Base-by-base conservation (phyloP, 2,113 vertebrate genomes). In the Pelobates fuscus region DNA sequence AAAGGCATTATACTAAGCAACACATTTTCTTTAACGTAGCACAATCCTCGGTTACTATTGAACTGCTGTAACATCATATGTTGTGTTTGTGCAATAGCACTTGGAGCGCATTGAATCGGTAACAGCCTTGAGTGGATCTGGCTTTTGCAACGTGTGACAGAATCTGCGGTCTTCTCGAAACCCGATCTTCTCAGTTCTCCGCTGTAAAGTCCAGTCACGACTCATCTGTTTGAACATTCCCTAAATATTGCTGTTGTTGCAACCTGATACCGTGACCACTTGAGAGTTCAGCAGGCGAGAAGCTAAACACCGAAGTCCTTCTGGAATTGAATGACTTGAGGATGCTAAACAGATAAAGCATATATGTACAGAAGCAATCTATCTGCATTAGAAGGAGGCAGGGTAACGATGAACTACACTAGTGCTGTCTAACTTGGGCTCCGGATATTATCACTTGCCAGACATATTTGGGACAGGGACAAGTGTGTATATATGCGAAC, bases 271-370 rank as follows among this genome's bases (percentile, higher is more conserved):
- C 24, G 23, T 26, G 15, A 69, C 12, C 23, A 24, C 54, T 37
- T 58, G 23, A 57, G 52, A 57, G 49, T 17, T 7, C 29, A 24
- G 54, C 67, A 24, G 30, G 29, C 52, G 21, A 29, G 67, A 37
- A 8, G 44, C 25, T 44, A 65, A 67, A 37, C 49, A 55, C 41
- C 15, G 49, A n/a, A 23, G 66, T 57, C 49, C 46, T 32, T 17
- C 12, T 58, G 52, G 52, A 59, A 58, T 70, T 11, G 2, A 23
- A 11, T 12, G 23, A 69, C 30, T 17, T 25, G 49, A 21, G 12
- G 46, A 68, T 68, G n/a, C 46, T 68, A 55, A 68, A 25, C 30
- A 70, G 54, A 70, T 58, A 58, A 24, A 25, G 29, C 32, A 55
- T 18, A 55, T 68, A 10, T 68, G 46, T 30, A 23, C 25, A 1